phyloP scores from a whole-genome alignment of 2,888 invertebrate species.

The Philopedon plagiatum region DNA sequence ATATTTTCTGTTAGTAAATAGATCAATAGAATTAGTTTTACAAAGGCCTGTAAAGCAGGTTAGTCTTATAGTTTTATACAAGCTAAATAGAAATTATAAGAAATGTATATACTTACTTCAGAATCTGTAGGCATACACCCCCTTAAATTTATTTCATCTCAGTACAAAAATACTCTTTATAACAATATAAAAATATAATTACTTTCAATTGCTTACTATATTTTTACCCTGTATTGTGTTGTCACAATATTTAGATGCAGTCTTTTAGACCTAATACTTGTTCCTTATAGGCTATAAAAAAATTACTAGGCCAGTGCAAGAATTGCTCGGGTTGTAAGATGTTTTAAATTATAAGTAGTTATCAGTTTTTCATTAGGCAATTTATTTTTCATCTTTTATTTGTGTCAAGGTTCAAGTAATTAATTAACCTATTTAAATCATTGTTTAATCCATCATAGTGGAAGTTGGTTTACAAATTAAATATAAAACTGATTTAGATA shows the following conservation, averaged over 20 bases:
- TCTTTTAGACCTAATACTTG: neutral
- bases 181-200: neutral
- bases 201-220: neutral
- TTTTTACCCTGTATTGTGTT: neutral
- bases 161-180: constrained; percentile 6
- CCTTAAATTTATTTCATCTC: neutral
- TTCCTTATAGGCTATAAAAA: neutral
- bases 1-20: neutral
- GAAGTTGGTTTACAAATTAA: too few species aligned
- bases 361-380: neutral
- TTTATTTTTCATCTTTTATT: too few species aligned
- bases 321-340: neutral
- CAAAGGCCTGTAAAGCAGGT: neutral
- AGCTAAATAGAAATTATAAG: neutral
- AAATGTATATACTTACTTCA: too few species aligned
- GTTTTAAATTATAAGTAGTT: neutral
- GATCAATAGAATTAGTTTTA: too few species aligned
- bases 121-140: neutral
- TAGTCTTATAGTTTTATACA: neutral
- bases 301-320: neutral
- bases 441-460: too few species aligned
- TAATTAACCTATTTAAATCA: too few species aligned
- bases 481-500: too few species aligned
- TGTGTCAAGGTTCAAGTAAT: too few species aligned
- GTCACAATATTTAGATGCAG: neutral